Conservation (phyloP, 2,113 vertebrate species). For the Azemiops feae region DNA sequence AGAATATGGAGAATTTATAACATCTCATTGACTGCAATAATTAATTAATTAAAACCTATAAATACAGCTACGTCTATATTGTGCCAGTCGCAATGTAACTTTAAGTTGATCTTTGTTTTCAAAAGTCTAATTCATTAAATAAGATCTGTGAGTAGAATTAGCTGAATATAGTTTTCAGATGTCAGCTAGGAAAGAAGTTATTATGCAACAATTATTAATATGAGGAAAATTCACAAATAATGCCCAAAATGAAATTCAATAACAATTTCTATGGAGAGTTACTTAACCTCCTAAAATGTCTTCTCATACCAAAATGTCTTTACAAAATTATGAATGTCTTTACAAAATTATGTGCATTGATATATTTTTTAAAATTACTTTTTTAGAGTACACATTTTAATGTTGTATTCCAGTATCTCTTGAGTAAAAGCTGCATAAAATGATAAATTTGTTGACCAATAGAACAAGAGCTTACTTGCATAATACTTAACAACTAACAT, state of each 20-base stretch:
- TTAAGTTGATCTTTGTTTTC: not conserved
- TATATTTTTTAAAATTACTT: not conserved
- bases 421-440: not conserved
- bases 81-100: not conserved
- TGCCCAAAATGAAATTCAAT: not conserved
- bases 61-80: not conserved
- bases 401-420: not conserved
- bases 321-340: not conserved
- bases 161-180: not conserved
- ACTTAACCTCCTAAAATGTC: not conserved
- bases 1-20: not conserved
- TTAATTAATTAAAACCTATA: slow-evolving; percentile 15
- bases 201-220: not conserved
- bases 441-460: not conserved
- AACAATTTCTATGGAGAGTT: not conserved
- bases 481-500: not conserved
- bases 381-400: not conserved
- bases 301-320: not conserved
- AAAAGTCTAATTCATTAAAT: not conserved
- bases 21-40: not conserved
- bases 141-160: not conserved
- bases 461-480: not conserved
- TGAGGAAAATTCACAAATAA: not conserved
- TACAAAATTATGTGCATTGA: not conserved
- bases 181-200: not conserved